Percentiles rank a stretch among this genome's conserved stretches.
Evolutionary conservation across 2,888 invertebrate genomes (phyloP).

Genomic region (Drosophila engyochracea): DNA sequence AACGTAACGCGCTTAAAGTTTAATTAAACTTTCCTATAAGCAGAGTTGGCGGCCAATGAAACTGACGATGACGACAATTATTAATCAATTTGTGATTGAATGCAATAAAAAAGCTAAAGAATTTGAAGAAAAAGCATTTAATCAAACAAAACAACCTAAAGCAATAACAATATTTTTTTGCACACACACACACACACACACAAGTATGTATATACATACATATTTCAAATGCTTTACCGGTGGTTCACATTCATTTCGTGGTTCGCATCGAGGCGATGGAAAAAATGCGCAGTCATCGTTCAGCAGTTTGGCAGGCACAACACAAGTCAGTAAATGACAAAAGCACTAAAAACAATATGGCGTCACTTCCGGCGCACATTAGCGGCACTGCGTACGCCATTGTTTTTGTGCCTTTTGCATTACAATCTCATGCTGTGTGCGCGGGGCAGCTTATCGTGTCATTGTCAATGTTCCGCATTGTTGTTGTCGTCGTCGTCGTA

Average conservation of each 20-base stretch:
- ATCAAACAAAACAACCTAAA: slow-evolving; percentile 19
- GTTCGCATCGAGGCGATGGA: neutral
- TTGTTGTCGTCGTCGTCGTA: slow-evolving; percentile 36
- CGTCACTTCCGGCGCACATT: slow-evolving; percentile 77
- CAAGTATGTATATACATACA: neutral
- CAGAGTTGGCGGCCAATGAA: slow-evolving; percentile 42
- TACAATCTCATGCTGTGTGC: slow-evolving; percentile 63
- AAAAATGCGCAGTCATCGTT: slow-evolving; percentile 63
- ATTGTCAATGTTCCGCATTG: slow-evolving; percentile 47
- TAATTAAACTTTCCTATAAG: slow-evolving; percentile 75
- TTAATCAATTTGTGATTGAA: slow-evolving; percentile 73
- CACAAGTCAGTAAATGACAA: slow-evolving; percentile 60
- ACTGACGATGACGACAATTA: slow-evolving; percentile 67
- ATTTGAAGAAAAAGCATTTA: slow-evolving; percentile 26
- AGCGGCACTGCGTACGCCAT: slow-evolving; percentile 54
- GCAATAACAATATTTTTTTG: neutral
- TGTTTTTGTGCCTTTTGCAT: slow-evolving; percentile 34
- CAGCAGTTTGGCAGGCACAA: slow-evolving; percentile 20
- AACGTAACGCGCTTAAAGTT: slow-evolving; percentile 66
- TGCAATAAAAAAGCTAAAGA: slow-evolving; percentile 29
- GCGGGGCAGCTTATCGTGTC: slow-evolving; percentile 68
- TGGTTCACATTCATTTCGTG: slow-evolving; percentile 17
- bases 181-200: neutral
- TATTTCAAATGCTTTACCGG: slow-evolving; percentile 1
- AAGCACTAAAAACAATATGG: slow-evolving; percentile 77